Evolutionary conservation across 2,113 vertebrate species (phyloP).

Genomic region (Psettodes erumei): DNA sequence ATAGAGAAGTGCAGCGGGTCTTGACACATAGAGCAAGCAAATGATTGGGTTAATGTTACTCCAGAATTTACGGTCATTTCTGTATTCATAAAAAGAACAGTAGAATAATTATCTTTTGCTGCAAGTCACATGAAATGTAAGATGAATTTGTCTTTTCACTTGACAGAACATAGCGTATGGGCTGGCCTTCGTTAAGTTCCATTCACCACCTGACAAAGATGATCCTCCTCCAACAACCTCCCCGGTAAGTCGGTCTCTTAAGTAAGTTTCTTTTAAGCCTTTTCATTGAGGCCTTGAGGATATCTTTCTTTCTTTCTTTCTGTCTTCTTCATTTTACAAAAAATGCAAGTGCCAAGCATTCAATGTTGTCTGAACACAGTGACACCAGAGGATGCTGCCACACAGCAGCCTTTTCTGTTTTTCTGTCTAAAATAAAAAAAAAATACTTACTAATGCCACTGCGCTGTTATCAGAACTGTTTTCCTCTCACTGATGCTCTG

Average conservation of each 20-base stretch:
- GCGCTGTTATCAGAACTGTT: background rate
- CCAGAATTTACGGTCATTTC: background rate
- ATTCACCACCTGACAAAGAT: constrained; percentile 87
- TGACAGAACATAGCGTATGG: constrained; percentile 87
- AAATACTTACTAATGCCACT: background rate
- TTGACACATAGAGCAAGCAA: no score
- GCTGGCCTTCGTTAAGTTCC: constrained; percentile 88
- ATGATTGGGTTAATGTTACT: background rate
- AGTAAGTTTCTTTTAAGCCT: background rate
- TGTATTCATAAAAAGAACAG: background rate
- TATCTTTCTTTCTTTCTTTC: no score
- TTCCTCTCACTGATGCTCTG: background rate
- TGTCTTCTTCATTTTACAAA: background rate
- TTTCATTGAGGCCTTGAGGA: background rate
- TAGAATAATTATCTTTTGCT: background rate
- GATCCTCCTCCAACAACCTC: constrained; percentile 73
- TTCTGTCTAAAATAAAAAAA: background rate
- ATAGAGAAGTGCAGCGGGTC: background rate
- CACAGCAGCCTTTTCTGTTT: background rate
- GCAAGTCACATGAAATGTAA: background rate
- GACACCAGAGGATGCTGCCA: background rate
- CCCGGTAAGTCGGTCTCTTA: constrained; percentile 81
- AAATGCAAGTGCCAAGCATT: background rate
- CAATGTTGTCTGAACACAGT: background rate
- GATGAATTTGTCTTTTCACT: constrained; percentile 17